Conservation (phyloP, 1,140 invertebrate species). For the Calephelis nemesis region DNA sequence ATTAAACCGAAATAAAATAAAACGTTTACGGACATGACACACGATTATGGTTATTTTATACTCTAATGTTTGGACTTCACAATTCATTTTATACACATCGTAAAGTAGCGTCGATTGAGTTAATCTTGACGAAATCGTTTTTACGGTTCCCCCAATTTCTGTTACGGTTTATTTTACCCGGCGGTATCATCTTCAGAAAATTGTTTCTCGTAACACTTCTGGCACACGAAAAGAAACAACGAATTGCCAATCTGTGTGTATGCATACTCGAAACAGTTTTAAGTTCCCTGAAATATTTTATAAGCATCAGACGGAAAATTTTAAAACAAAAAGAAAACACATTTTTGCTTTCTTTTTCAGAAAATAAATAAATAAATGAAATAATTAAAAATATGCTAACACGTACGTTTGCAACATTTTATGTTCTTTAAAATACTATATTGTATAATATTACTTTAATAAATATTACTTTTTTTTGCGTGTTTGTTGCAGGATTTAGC, state of each 20-base stretch:
- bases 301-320: conserved; percentile 29
- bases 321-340: neutral
- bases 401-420: too few species aligned
- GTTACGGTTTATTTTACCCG: conserved; percentile 73
- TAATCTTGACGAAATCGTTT: conserved; percentile 71
- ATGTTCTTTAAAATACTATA: too few species aligned
- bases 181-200: conserved; percentile 70
- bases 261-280: conserved; percentile 33
- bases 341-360: conserved; percentile 21
- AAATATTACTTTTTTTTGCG: too few species aligned
- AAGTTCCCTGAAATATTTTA: conserved; percentile 37
- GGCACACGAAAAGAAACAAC: conserved; percentile 38
- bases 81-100: conserved; percentile 27
- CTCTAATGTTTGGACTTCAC: conserved; percentile 21
- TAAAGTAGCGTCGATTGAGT: conserved; percentile 54
- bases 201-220: conserved; percentile 57
- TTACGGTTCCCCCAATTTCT: conserved; percentile 63
- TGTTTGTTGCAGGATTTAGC: too few species aligned
- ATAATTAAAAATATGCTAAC: too few species aligned
- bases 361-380: neutral
- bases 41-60: conserved; percentile 20
- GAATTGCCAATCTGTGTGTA: conserved; percentile 43
- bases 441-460: too few species aligned
- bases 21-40: conserved; percentile 3
- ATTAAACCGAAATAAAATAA: neutral